Evolutionary conservation across 2,113 vertebrate genomes (phyloP).

Genomic region (Dolichotis patagonum): DNA sequence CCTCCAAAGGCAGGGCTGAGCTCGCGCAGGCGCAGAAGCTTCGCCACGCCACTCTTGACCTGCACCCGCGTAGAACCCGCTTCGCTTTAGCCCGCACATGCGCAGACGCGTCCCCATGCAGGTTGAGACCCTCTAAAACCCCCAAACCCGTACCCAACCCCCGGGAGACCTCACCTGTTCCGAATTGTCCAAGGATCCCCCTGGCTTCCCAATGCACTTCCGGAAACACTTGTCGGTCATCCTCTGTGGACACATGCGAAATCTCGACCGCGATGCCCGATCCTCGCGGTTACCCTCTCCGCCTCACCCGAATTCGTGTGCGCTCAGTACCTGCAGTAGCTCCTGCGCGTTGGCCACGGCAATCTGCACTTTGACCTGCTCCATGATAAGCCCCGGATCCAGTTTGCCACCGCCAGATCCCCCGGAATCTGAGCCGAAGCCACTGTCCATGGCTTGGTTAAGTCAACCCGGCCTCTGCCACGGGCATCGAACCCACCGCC

Average conservation of each 20-base stretch:
- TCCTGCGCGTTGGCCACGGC: conserved; percentile 98
- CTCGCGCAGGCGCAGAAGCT: neutral
- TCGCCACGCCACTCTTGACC: neutral
- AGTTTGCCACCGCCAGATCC: conserved; percentile 90
- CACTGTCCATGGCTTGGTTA: conserved; percentile 87
- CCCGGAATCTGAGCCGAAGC: conserved; percentile 92
- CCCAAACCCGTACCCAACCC: no score
- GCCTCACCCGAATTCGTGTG: neutral
- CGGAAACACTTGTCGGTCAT: conserved; percentile 99
- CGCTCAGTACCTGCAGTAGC: conserved; percentile 92
- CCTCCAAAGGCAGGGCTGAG: fast-evolving
- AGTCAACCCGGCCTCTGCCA: conserved; percentile 69
- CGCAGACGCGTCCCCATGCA: neutral
- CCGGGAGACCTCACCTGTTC: conserved; percentile 91
- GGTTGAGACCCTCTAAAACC: neutral
- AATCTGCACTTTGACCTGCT: conserved; percentile 98
- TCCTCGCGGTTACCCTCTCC: neutral
- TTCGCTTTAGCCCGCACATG: neutral
- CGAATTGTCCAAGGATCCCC: conserved; percentile 95
- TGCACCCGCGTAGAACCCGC: neutral
- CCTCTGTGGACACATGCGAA: conserved; percentile 86
- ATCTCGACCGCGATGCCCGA: neutral
- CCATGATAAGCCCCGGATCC: conserved; percentile 95
- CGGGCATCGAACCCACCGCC: neutral
- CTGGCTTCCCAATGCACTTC: conserved; percentile 97